A percentile compares a stretch with the other conserved stretches of the same genome.
phyloP scores from a whole-genome alignment of 2,888 invertebrate species.

The Pedicia rivosa region DNA sequence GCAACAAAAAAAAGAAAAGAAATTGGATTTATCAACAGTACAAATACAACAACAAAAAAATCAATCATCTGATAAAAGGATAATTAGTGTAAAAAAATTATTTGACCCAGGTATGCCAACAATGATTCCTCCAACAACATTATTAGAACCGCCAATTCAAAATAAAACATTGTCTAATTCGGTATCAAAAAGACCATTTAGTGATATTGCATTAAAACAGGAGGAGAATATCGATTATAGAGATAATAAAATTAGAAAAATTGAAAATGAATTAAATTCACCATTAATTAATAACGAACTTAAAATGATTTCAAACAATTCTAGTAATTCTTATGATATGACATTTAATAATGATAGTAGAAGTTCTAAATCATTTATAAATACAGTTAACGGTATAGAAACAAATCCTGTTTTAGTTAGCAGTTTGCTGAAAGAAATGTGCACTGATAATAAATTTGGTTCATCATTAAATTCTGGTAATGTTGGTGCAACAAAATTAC shows the following conservation, averaged over 20 bases:
- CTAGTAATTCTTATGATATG: slow-evolving; percentile 2
- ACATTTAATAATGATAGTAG: slow-evolving; percentile 1
- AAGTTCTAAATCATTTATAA: slow-evolving; percentile 6
- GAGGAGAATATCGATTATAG: slow-evolving; percentile 9
- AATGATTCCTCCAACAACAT: slow-evolving; percentile 13
- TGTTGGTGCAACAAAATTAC: slow-evolving; percentile 15
- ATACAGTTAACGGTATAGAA: slow-evolving; percentile 46
- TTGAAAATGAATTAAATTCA: slow-evolving; percentile 8
- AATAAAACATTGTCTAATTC: too few species aligned
- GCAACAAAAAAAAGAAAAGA: slow-evolving; percentile 28
- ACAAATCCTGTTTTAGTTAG: slow-evolving; percentile 55
- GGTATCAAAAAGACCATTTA: slow-evolving; percentile 13
- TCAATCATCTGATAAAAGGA: slow-evolving; percentile 7
- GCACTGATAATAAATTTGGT: slow-evolving; percentile 16
- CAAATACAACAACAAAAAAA: slow-evolving; percentile 13
- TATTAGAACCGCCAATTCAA: slow-evolving; percentile 11
- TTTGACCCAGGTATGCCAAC: slow-evolving; percentile 13
- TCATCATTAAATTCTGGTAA: slow-evolving; percentile 10
- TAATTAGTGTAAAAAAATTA: neutral
- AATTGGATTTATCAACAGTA: slow-evolving; percentile 7
- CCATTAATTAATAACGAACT: slow-evolving; percentile 6
- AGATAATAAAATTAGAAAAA: slow-evolving; percentile 11
- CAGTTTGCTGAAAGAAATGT: slow-evolving; percentile 50
- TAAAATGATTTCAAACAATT: neutral
- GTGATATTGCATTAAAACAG: slow-evolving; percentile 7